Percentiles rank a stretch among this genome's conserved stretches.
Conservation (phyloP, 1,140 invertebrate genomes). For the Lordiphosa mommai region DNA sequence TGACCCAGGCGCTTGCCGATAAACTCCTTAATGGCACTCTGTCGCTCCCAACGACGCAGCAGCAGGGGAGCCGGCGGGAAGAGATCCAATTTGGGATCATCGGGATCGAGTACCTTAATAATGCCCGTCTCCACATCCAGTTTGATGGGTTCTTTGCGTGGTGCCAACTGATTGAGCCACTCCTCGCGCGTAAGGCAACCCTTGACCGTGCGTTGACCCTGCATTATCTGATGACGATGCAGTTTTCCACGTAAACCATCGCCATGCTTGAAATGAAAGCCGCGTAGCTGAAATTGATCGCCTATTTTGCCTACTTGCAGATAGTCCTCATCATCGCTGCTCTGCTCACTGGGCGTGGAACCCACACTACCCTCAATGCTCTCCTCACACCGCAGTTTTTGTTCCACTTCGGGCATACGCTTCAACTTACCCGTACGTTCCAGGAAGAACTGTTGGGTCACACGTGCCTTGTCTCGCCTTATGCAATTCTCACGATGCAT, state of each 20-base stretch:
- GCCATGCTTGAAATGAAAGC: constrained; percentile 71
- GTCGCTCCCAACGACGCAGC: constrained; percentile 14
- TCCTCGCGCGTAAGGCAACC: constrained; percentile 66
- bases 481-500: constrained; percentile 61
- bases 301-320: constrained; percentile 65
- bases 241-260: constrained; percentile 62
- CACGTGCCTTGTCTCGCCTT: constrained; percentile 38
- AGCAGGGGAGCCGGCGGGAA: constrained; percentile 47
- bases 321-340: constrained; percentile 71
- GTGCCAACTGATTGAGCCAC: constrained; percentile 68
- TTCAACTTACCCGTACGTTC: constrained; percentile 52
- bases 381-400: constrained; percentile 48
- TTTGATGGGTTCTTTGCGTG: constrained; percentile 63
- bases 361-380: constrained; percentile 38
- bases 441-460: constrained; percentile 55
- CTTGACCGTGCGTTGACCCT: constrained; percentile 60
- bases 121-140: constrained; percentile 67
- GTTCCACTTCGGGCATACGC: constrained; percentile 41
- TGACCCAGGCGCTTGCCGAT: constrained; percentile 49
- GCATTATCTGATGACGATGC: constrained; percentile 60
- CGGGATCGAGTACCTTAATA: constrained; percentile 55
- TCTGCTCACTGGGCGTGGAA: constrained; percentile 58
- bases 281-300: constrained; percentile 57
- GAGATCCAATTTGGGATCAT: constrained; percentile 61
- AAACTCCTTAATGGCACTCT: constrained; percentile 60